phyloP scores from a whole-genome alignment of 2,888 invertebrate species.

The Creontiades dilutus region DNA sequence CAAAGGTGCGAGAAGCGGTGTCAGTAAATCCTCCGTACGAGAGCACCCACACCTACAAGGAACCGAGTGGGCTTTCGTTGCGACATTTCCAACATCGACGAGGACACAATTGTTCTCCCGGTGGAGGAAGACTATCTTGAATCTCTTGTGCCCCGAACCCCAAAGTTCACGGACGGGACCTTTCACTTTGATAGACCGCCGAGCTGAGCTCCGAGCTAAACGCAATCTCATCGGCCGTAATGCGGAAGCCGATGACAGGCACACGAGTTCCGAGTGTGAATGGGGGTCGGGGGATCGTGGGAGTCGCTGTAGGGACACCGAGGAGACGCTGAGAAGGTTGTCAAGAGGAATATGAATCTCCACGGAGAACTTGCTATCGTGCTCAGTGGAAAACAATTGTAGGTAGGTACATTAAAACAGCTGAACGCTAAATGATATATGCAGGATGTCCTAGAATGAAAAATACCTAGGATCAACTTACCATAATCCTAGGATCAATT shows the following conservation, averaged over 20 bases:
- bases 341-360: background rate
- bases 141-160: slow-evolving; percentile 35
- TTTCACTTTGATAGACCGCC: slow-evolving; percentile 56
- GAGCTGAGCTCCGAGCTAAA: background rate
- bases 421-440: too few relatives aligned
- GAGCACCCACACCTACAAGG: slow-evolving; percentile 40
- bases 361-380: background rate
- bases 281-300: slow-evolving; percentile 48
- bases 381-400: too few relatives aligned
- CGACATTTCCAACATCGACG: slow-evolving; percentile 57
- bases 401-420: too few relatives aligned
- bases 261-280: slow-evolving; percentile 49
- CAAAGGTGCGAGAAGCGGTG: slow-evolving; percentile 46
- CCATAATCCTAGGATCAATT: too few relatives aligned
- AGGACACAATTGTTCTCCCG: slow-evolving; percentile 61
- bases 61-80: slow-evolving; percentile 37
- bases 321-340: background rate
- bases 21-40: slow-evolving; percentile 49
- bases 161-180: slow-evolving; percentile 50
- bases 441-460: too few relatives aligned
- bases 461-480: too few relatives aligned
- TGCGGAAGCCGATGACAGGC: slow-evolving; percentile 52
- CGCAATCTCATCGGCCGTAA: slow-evolving; percentile 63
- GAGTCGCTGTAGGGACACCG: slow-evolving; percentile 5
- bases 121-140: slow-evolving; percentile 50